Conservation (phyloP, 2,113 vertebrate species). For the Athene cunicularia region DNA sequence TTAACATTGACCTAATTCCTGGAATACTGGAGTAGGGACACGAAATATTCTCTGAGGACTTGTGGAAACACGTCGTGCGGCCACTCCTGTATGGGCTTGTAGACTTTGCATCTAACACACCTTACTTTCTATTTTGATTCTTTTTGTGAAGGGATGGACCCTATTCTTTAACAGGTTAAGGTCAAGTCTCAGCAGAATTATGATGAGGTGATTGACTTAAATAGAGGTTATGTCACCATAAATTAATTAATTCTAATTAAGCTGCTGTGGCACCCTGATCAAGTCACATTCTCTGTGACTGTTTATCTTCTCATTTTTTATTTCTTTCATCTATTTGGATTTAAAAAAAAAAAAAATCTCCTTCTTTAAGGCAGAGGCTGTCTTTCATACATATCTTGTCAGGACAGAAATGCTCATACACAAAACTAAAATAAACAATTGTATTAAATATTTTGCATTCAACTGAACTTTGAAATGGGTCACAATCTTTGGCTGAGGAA, state of each 20-base stretch:
- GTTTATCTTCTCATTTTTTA: not conserved
- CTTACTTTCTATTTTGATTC: not conserved
- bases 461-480: slow-evolving; percentile 10
- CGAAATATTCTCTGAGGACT: not conserved
- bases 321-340: not conserved
- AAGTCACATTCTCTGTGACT: not conserved
- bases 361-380: not conserved
- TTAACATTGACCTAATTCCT: not conserved
- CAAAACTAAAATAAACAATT: not conserved
- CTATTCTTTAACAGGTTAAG: not conserved
- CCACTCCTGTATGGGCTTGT: not conserved
- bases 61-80: not conserved
- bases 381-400: not conserved
- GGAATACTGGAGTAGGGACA: not conserved
- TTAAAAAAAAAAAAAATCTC: not conserved
- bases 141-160: not conserved
- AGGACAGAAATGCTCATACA: not conserved
- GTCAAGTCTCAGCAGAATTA: not conserved
- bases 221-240: not conserved
- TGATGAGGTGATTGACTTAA: not conserved
- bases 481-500: not conserved
- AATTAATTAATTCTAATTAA: not conserved
- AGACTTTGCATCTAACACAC: not conserved
- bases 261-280: not conserved
- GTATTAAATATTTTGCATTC: not conserved